Evolutionary conservation across 2,113 vertebrate species (phyloP), one percentile per base, ranked within the genome.

Genomic region (Microcebus jonahi): DNA sequence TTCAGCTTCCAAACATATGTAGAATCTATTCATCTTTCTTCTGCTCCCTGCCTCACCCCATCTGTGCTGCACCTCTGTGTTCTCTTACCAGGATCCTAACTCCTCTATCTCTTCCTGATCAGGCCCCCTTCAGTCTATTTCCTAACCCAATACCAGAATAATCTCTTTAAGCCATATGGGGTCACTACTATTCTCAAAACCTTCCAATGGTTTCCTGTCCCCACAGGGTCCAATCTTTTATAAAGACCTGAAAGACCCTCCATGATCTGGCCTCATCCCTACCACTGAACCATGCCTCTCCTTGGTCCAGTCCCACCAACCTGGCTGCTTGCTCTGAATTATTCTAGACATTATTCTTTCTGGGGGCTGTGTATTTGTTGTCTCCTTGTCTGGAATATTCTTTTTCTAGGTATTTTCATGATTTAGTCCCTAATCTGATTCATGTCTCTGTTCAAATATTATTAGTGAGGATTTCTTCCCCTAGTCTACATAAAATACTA

Each of bases 21-120:
- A 71, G 55, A 83, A 53, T 85, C 68, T 75, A 4, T 36, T 31
- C 23, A 21, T 9, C 11, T 67, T 21, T 9, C 11, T 55, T 18
- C 21, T 4, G 15, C 5, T 21, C 59, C 5, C 42, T 63, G 21
- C 5, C 55, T 45, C 36, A 29, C 3, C 2, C 8, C 3, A 25
- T 15, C 2, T 39, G 25, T 14, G 7, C 7, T 3, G n/a, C 6
- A 3, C 6, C 8, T n/a, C 39, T 48, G 5, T 7, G 42, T 29
- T 21, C 31, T 48, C 45, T 39, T 23, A 20, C 2, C 39, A 80
- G 31, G 20, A 34, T 81, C 12, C 3, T 13, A 65, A 34, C 2
- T 80, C 12, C 11, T 83, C 13, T 76, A 13, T 61, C 14, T 81
- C 27, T 76, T 67, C 20, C 11, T 36, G 63, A 48, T 39, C 15